These are phyloP conservation scores for Labrus mixtus DNA, from an alignment of 2,113 vertebrate genomes.

Conservation along the genomic window DNA sequence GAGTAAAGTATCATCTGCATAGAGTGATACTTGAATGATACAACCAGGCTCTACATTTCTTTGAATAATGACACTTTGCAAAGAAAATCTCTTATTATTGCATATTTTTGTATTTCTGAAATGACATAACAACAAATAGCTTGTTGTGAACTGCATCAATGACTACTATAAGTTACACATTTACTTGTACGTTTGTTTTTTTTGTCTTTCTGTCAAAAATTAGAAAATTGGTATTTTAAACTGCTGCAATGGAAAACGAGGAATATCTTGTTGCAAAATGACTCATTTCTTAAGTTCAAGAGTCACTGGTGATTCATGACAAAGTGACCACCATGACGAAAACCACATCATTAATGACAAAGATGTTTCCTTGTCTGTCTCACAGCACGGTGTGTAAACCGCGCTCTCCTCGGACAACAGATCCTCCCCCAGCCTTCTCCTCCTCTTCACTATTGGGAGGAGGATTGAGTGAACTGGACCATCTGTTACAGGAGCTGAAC, in stretches of 20 bases:
- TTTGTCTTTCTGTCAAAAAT: no score
- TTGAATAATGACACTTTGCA: no score
- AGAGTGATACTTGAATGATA: background rate
- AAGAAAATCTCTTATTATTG: no score
- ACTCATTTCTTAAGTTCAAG: slow-evolving; percentile 7
- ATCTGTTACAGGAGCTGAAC: slow-evolving; percentile 92
- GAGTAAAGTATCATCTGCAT: background rate
- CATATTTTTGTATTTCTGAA: no score
- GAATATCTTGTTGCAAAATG: background rate
- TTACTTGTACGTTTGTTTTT: no score
- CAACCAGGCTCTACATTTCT: background rate
- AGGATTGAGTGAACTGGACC: slow-evolving; percentile 91
- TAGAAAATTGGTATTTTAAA: no score
- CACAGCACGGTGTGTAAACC: slow-evolving; percentile 90
- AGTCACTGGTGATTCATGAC: slow-evolving; percentile 1
- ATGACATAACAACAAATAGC: no score
- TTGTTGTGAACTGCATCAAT: no score
- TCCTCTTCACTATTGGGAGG: slow-evolving; percentile 89
- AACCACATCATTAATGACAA: background rate
- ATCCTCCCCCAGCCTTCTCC: slow-evolving; percentile 81
- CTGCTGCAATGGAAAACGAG: background rate
- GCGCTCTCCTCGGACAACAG: slow-evolving; percentile 83
- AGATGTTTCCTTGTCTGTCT: slow-evolving; percentile 9
- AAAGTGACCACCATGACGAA: background rate
- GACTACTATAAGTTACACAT: no score